Evolutionary conservation across 2,888 invertebrate genomes (phyloP), one percentile per base, ranked within the genome.

Genomic region (Acleris holmiana): DNA sequence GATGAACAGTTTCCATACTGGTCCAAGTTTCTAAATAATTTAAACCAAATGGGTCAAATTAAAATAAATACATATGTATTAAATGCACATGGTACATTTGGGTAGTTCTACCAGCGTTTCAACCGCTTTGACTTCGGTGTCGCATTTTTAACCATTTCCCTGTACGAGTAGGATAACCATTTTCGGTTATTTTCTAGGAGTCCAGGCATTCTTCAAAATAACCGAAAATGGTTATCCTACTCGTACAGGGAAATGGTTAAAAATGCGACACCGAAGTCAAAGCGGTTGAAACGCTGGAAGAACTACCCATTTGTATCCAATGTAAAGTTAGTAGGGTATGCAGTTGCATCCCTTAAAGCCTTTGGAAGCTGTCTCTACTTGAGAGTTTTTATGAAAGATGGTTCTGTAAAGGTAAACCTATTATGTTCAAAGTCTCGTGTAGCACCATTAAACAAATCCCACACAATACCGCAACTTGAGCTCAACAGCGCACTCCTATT

Each of bases 311-410:
- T 15, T 4, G 19, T 40, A 13, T 57, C 17, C 0, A 47, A 19
- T 17, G 67, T 55, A 21, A 64, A 70, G 55, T 18, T 70, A 2
- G 53, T 70, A 4, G 70, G 68, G 1, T 70, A 60, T 54, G 49
- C 66, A 2, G 70, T 68, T 54, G 67, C 70, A 18, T 68, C 66
- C 0, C 17, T 57, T 6, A 68, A 67, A 17, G 69, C 68, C 1
- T 63, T 57, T 21, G 69, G 67, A 10, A 57, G 61, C 47, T 70
- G 68, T 49, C 44, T 70, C 3, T 70, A 70, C 49, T n/a, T 70
- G 19, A 56, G 70, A 47, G n/a, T 59, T n/a, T 19, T 58, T 21
- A 25, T 63, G 13, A 6, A 5, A 4, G 49, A 68, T 47, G 61
- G 59, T 6, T 65, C 8, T 10, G 51, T 68, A 2, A 2, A 8